Conservation (phyloP, 64 coral and sea anemone genomes). For the Porites australiensis region DNA sequence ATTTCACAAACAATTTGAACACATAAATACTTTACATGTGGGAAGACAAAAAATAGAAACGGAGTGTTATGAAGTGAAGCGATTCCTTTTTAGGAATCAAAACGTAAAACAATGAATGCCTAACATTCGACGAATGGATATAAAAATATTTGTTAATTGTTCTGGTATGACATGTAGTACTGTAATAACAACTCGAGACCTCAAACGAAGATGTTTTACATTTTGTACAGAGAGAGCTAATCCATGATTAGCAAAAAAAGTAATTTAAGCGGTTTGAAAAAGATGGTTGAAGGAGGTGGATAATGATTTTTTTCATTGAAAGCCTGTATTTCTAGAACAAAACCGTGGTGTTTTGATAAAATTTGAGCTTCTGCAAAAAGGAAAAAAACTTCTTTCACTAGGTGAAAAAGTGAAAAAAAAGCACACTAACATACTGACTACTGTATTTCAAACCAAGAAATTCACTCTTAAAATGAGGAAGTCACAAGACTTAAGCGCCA, state of each 20-base stretch:
- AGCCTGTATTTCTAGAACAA: too few relatives aligned
- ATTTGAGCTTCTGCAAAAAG: background rate
- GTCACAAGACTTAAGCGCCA: background rate
- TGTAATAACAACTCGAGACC: background rate
- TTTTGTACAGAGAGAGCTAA: too few relatives aligned
- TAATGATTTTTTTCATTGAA: too few relatives aligned
- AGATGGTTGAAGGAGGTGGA: too few relatives aligned
- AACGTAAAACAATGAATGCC: background rate
- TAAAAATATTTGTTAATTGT: background rate
- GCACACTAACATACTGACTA: background rate
- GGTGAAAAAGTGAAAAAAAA: background rate
- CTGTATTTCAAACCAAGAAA: background rate
- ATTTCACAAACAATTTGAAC: conserved; percentile 34
- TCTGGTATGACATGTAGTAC: background rate
- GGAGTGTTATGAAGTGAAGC: background rate
- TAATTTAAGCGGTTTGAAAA: too few relatives aligned
- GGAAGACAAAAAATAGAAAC: background rate
- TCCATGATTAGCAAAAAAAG: too few relatives aligned
- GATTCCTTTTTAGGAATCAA: background rate
- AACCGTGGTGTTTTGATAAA: background rate
- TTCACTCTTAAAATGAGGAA: background rate
- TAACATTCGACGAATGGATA: background rate
- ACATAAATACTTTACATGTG: conserved; percentile 32
- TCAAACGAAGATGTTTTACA: background rate
- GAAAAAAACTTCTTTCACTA: too few relatives aligned